Percentiles rank a stretch among this genome's conserved stretches.
phyloP scores from a whole-genome alignment of 2,113 vertebrate genomes.

The Catharus fuscescens region DNA sequence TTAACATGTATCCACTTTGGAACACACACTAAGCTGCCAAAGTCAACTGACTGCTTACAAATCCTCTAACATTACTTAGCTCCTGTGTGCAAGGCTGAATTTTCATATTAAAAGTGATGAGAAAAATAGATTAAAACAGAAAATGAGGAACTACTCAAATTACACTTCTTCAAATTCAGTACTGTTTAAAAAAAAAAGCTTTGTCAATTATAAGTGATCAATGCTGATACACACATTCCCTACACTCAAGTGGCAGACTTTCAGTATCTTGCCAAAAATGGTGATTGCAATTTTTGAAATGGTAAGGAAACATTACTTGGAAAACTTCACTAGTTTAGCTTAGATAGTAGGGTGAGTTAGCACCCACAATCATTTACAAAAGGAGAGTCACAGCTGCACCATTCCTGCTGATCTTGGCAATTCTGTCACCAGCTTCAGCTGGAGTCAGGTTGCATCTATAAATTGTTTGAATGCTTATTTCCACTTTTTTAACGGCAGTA shows the following conservation, averaged over 20 bases:
- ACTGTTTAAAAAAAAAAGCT: neutral
- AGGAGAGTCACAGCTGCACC: neutral
- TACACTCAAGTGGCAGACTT: neutral
- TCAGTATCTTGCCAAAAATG: neutral
- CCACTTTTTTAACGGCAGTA: neutral
- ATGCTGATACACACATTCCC: neutral
- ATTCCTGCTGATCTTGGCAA: neutral
- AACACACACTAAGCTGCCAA: neutral
- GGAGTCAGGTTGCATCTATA: neutral
- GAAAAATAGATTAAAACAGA: neutral
- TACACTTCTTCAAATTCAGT: neutral
- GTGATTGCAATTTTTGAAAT: neutral
- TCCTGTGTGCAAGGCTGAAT: neutral
- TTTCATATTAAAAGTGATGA: neutral
- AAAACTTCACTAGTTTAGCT: neutral
- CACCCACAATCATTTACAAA: fast-evolving
- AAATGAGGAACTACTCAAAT: neutral
- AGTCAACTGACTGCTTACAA: neutral
- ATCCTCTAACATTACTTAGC: neutral
- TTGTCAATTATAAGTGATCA: neutral
- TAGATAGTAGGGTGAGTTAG: neutral
- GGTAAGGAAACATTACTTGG: neutral
- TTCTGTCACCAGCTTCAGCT: neutral
- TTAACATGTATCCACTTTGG: neutral
- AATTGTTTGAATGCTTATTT: neutral